phyloP scores from a whole-genome alignment of 2,888 invertebrate species.

The Frankliniella intonsa region DNA sequence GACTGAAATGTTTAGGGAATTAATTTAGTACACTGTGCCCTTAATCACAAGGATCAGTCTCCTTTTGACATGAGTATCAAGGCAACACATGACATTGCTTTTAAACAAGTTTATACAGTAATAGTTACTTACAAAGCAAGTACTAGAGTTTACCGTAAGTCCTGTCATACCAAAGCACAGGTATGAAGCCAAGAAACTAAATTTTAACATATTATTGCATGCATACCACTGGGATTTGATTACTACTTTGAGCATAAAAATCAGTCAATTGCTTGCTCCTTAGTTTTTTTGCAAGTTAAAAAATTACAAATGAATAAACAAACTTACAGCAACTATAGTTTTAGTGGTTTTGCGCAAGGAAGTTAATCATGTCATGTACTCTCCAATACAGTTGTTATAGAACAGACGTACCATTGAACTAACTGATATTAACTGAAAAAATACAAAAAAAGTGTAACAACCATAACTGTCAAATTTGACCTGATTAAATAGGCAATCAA shows the following conservation, averaged over 20 bases:
- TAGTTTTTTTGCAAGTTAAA: not conserved
- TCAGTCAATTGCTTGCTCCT: not conserved
- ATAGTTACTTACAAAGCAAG: not conserved
- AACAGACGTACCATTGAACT: not conserved
- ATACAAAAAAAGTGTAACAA: not conserved
- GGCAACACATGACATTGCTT: not conserved
- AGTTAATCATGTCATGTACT: no score
- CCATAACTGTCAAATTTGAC: not conserved
- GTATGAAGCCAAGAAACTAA: not conserved
- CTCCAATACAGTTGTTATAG: not conserved
- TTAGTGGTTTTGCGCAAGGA: no score
- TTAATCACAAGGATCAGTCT: not conserved
- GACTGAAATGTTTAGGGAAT: not conserved
- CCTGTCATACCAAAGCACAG: not conserved
- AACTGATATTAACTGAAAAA: not conserved
- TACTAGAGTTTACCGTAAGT: not conserved
- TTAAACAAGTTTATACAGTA: not conserved
- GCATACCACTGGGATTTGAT: slow-evolving; percentile 12
- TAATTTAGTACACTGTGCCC: not conserved
- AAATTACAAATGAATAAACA: not conserved
- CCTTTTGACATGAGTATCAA: not conserved
- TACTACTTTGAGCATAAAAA: not conserved
- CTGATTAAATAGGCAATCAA: no score
- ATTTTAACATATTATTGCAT: not conserved
- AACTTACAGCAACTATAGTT: no score